Base-by-base conservation (phyloP, 2,888 invertebrate species). In the Rugalucina vietnamica region DNA sequence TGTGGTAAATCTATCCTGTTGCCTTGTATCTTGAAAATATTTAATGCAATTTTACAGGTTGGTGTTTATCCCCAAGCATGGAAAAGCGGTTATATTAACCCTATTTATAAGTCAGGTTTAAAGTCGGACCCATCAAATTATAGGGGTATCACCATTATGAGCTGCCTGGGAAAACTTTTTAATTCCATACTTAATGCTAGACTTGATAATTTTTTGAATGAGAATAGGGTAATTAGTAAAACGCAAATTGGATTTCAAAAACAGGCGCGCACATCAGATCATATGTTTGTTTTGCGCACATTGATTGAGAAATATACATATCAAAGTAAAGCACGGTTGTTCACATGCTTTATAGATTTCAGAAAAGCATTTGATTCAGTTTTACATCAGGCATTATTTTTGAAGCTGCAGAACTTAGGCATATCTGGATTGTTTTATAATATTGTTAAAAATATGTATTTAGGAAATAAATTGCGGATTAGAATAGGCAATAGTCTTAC, bases 101-200 rank as follows among this genome's bases (percentile, higher is more conserved):
- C 65, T 65, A 65, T 76, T 27, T 65, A 39, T 39, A 65, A 76
- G 39, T 39, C n/a, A 12, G 39, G 65, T 10, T 2, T 4, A 24
- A 60, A 29, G 29, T 37, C 8, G n/a, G 76, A 76, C 12, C 65
- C 76, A 4, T 60, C 39, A 8, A 76, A 76, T 39, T 65, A 65
- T 21, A 76, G 65, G 29, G 76, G 76, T 14, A 76, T 76, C 36
- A 37, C 76, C 27, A 76, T 76, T 1, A 65, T 37, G 27, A 65
- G 65, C 29, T 76, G 76, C 24, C 1, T 76, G 14, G 65, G 76
- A 2, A 76, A 76, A 34, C 57, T 76, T 65, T 65, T 76, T 24
- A 65, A 65, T 29, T 65, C 39, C 34, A 29, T 76, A 18, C 39
- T 65, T n/a, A 76, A 76, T 65, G 39, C 4, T 3, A 39, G 49